A percentile compares a stretch with the other conserved stretches of the same genome.
phyloP scores from a whole-genome alignment of 2,888 invertebrate genomes.

The Crocallis elinguaria region DNA sequence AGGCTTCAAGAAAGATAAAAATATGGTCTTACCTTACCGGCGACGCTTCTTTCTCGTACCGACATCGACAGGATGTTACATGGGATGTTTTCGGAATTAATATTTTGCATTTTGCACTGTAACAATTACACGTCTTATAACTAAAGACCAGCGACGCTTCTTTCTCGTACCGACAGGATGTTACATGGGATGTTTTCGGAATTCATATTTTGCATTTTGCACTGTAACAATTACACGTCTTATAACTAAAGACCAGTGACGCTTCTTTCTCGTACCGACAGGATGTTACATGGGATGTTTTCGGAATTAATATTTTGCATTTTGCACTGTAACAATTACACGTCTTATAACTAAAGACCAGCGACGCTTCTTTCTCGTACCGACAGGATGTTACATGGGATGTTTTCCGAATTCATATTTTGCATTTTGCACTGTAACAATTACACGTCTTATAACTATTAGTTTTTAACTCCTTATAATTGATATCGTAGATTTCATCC shows the following conservation, averaged over 20 bases:
- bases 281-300: conserved; percentile 43
- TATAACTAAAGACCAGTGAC: too few species aligned
- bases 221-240: conserved; percentile 14
- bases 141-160: conserved; percentile 48
- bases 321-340: conserved; percentile 16
- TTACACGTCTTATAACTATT: too few species aligned
- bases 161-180: conserved; percentile 52
- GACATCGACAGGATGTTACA: conserved; percentile 52
- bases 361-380: conserved; percentile 49
- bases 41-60: conserved; percentile 50
- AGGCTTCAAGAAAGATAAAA: conserved; percentile 58
- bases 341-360: too few species aligned
- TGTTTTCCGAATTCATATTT: not conserved
- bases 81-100: conserved; percentile 25
- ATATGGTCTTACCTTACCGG: conserved; percentile 49
- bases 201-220: conserved; percentile 4
- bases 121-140: conserved; percentile 19
- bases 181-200: conserved; percentile 37
- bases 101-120: conserved; percentile 5
- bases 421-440: conserved; percentile 20
- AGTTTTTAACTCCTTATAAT: too few species aligned
- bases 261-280: conserved; percentile 52
- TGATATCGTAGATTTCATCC: too few species aligned
- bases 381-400: conserved; percentile 50
- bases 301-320: not conserved